Evolutionary conservation across 2,113 vertebrate genomes (phyloP), one percentile per base, ranked within the genome.

Genomic region (Anguilla rostrata): DNA sequence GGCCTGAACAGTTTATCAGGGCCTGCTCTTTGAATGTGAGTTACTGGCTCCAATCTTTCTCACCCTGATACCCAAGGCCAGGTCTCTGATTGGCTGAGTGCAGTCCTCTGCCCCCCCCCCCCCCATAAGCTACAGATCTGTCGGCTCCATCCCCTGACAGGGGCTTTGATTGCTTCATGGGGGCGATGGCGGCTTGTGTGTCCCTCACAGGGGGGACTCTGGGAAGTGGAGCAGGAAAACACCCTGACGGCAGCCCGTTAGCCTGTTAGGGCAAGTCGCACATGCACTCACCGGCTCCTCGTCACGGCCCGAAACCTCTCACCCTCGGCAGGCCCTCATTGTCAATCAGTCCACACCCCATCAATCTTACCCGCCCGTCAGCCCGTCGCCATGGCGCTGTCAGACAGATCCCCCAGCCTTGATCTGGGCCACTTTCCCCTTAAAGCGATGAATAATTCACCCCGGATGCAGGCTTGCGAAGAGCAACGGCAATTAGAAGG

Each of bases 381-480:
- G 16, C 40, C 43, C 9, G 41, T 53, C 71, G 43, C 90, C 89
- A 89, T 20, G 82, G 84, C 39, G 82, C 80, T 78, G 81, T 87
- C 87, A 81, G 81, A 22, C 87, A 87, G 60, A 83, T 49, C 85
- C 80, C 80, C 83, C 78, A 79, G 85, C 86, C 66, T 2, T 18
- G 49, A 39, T 82, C n/a, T 2, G 26, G 8, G 29, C 2, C 57
- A 14, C 46, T 86, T 29, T 79, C 82, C 60, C 75, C 82, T 88
- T 82, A 89, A 89, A 78, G 87, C 57, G 49, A 89, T 91, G 90
- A 89, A 87, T 91, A 88, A 90, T 87, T 81, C 83, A 56, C 39
- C 34, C 87, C 85, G 85, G 85, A 88, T 57, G 40, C 60, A 84
- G 83, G 86, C 88, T 83, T 89, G 84, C 85, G 88, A 84, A 82